These are phyloP conservation scores for Lytechinus variegatus DNA, from an alignment of 35 echinoderm and acorn worm genomes.

Conservation along the genomic window DNA sequence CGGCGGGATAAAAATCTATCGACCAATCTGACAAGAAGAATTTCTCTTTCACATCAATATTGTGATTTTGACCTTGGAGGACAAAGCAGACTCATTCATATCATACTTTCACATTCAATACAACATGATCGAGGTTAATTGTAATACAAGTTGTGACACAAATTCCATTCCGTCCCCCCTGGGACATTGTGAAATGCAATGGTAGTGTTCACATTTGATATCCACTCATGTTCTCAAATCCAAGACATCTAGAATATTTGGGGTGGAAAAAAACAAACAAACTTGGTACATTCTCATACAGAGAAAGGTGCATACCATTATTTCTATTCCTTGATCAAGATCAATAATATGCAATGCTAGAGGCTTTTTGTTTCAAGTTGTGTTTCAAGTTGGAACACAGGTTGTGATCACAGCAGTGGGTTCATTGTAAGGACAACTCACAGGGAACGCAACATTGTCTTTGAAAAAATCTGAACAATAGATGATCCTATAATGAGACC, in stretches of 20 bases:
- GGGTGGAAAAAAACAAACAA: not conserved
- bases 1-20: not conserved
- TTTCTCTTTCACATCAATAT: slow-evolving; percentile 13
- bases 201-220: not conserved
- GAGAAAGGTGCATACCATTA: not conserved
- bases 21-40: not conserved
- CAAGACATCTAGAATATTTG: not conserved
- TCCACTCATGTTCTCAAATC: not conserved
- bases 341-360: not conserved
- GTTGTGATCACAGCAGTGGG: not conserved
- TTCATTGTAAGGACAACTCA: not conserved
- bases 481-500: not conserved
- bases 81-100: not conserved
- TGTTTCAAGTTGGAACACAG: not conserved
- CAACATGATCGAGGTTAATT: not conserved
- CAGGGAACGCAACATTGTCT: not conserved
- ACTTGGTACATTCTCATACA: not conserved
- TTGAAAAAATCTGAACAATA: not conserved
- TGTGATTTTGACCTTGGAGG: not conserved
- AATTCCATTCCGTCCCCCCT: not conserved
- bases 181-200: not conserved
- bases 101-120: not conserved
- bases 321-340: not conserved
- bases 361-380: too few species aligned
- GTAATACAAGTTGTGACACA: not conserved